Conservation (phyloP, 1,140 invertebrate species). For the Mycetomoellerius zeteki region DNA sequence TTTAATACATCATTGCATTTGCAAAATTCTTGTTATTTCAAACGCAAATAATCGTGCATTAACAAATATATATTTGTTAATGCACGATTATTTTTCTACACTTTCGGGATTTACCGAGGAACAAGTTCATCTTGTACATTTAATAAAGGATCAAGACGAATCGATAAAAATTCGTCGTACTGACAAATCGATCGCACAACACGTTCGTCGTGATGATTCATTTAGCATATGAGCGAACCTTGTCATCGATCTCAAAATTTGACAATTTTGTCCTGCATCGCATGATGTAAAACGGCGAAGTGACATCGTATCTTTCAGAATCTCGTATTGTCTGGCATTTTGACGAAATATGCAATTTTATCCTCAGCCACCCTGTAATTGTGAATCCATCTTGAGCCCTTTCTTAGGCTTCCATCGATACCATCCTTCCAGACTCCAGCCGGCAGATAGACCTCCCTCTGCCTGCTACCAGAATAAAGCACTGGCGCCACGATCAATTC, state of each 20-base stretch:
- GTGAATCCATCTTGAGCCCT: slow-evolving; percentile 96
- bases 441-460: slow-evolving; percentile 93
- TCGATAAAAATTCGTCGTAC: slow-evolving; percentile 1
- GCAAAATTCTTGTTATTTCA: slow-evolving; percentile 9
- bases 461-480: slow-evolving; percentile 89
- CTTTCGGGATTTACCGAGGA: not conserved
- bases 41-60: no score
- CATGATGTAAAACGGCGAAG: not conserved
- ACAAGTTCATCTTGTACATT: slow-evolving; percentile 10
- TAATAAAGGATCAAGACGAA: not conserved
- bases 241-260: not conserved
- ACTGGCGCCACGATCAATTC: slow-evolving; percentile 97
- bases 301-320: slow-evolving; percentile 85
- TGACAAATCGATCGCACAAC: not conserved
- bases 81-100: slow-evolving; percentile 15
- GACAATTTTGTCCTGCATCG: no score
- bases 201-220: not conserved
- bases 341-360: slow-evolving; percentile 94
- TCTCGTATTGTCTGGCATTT: slow-evolving; percentile 94
- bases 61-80: not conserved
- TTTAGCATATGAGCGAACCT: not conserved
- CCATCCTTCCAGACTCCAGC: slow-evolving; percentile 96
- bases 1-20: slow-evolving; percentile 11
- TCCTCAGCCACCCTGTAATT: slow-evolving; percentile 93
- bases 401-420: slow-evolving; percentile 93